Percentiles rank a stretch among this genome's conserved stretches.
These are phyloP conservation scores for Cotesia vestalis DNA, from an alignment of 1,140 invertebrate genomes.

Conservation along the genomic window DNA sequence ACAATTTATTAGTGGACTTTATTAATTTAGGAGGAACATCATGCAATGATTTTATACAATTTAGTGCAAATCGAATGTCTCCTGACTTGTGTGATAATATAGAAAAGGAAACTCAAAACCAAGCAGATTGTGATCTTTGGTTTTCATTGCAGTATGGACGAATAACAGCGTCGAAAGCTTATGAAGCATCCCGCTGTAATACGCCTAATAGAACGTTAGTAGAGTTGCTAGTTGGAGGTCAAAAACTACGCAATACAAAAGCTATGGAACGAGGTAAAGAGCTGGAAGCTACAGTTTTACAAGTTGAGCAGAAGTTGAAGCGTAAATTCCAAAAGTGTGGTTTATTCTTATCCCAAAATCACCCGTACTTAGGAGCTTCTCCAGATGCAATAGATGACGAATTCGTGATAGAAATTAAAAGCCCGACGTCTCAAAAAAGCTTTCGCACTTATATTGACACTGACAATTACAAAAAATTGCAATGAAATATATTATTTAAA, in stretches of 20 bases:
- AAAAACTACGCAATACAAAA: background rate
- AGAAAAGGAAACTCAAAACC: background rate
- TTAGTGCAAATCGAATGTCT: background rate
- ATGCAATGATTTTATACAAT: too few species aligned
- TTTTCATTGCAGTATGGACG: background rate
- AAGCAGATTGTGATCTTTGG: background rate
- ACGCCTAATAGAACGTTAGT: background rate
- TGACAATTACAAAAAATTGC: too few species aligned
- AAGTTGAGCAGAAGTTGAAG: background rate
- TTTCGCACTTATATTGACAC: too few species aligned
- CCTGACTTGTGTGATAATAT: too few species aligned
- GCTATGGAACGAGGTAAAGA: background rate
- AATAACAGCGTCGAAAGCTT: background rate
- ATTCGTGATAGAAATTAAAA: conserved; percentile 14
- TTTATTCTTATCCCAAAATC: background rate
- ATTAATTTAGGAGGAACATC: too few species aligned
- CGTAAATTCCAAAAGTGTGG: conserved; percentile 1
- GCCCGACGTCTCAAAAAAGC: background rate
- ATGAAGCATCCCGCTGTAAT: background rate
- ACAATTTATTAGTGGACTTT: too few species aligned
- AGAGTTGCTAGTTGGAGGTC: background rate
- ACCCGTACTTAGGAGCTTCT: conserved; percentile 10
- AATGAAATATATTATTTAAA: too few species aligned
- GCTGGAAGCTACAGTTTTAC: background rate
- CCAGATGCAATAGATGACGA: conserved; percentile 17